A percentile compares a stretch with the other conserved stretches of the same genome.
Evolutionary conservation across 2,888 invertebrate genomes (phyloP).

Genomic region (Dichetophora obliterata): DNA sequence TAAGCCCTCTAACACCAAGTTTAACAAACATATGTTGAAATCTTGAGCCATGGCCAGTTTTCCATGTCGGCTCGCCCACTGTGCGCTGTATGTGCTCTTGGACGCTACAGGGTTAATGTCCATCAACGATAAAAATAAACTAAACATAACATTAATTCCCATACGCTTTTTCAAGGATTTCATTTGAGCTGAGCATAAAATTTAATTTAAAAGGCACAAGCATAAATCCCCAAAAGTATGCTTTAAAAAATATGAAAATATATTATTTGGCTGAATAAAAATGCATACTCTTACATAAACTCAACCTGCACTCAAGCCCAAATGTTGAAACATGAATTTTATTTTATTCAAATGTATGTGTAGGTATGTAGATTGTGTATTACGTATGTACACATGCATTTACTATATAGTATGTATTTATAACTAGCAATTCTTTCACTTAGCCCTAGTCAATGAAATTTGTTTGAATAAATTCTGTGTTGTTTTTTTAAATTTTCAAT

Average conservation of each 20-base stretch:
- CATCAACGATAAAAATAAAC: background rate
- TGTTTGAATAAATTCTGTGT: background rate
- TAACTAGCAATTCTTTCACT: background rate
- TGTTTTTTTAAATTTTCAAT: background rate
- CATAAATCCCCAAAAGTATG: conserved; percentile 18
- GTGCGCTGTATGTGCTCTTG: too few relatives aligned
- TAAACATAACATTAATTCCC: background rate
- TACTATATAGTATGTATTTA: background rate
- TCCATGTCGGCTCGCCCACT: too few relatives aligned
- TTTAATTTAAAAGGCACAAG: conserved; percentile 21
- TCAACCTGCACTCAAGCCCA: background rate
- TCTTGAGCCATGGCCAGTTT: too few relatives aligned
- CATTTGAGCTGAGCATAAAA: conserved; percentile 3
- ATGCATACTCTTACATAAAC: conserved; percentile 2
- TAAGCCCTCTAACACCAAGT: too few relatives aligned
- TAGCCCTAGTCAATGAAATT: background rate
- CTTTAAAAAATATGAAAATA: conserved; percentile 7
- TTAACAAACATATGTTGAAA: too few relatives aligned
- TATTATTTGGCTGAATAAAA: background rate
- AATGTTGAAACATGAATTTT: too few relatives aligned
- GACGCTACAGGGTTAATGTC: too few relatives aligned
- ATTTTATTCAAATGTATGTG: background rate
- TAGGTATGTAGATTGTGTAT: background rate
- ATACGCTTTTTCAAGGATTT: conserved; percentile 8
- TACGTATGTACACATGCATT: background rate